phyloP scores from a whole-genome alignment of 1,140 invertebrate genomes.

The Contarinia nasturtii region DNA sequence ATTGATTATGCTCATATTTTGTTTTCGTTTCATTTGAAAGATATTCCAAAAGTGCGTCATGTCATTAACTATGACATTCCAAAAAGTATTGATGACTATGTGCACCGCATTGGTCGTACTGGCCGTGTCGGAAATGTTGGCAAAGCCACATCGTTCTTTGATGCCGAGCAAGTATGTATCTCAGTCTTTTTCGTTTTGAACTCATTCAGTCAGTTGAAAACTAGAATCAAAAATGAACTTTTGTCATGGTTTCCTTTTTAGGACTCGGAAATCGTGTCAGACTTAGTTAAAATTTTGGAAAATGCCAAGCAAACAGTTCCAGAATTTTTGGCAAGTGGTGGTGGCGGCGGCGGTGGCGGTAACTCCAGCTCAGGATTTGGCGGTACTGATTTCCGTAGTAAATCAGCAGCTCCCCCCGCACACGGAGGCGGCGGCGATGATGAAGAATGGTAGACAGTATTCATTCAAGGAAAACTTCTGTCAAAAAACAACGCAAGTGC shows the following conservation, averaged over 20 bases:
- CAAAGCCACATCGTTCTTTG: constrained; percentile 73
- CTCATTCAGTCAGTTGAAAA: no score
- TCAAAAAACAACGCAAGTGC: no score
- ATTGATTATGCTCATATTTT: not conserved
- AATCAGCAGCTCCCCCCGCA: constrained; percentile 1
- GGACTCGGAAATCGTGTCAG: constrained; percentile 37
- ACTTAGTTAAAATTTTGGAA: constrained; percentile 51
- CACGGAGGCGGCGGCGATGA: not conserved
- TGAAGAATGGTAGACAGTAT: not conserved
- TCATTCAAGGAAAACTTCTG: no score
- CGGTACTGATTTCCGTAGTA: constrained; percentile 29
- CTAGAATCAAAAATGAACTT: no score
- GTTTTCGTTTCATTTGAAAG: constrained; percentile 8
- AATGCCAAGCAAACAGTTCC: constrained; percentile 43
- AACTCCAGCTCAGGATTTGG: constrained; percentile 23
- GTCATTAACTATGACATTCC: constrained; percentile 92
- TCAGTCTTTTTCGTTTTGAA: not conserved
- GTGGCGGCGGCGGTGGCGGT: constrained; percentile 17
- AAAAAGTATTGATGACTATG: constrained; percentile 69
- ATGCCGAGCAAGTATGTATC: constrained; percentile 27
- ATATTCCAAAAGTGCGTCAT: constrained; percentile 55
- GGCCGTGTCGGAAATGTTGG: constrained; percentile 85
- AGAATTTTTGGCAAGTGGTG: constrained; percentile 31
- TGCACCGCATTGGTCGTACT: constrained; percentile 87
- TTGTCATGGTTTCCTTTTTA: constrained; percentile 2